Base-by-base conservation (phyloP, 2,113 vertebrate species). In the Ceratotherium simum region DNA sequence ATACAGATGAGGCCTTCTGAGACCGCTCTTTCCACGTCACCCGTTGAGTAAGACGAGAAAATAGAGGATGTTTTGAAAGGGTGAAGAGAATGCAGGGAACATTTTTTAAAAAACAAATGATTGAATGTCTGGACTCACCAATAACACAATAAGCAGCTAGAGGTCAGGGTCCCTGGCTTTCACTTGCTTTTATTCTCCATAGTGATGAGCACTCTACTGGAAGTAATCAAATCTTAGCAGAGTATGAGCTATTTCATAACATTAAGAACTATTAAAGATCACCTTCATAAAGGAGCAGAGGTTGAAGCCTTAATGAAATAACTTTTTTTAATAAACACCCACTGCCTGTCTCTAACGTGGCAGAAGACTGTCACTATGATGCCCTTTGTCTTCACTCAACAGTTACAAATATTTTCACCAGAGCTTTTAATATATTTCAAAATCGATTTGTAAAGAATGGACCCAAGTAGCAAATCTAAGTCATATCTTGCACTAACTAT, bases 131-230 rank as follows among this genome's bases (percentile, higher is more conserved):
- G 54, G 21, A 39, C 42, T 96, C 65, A 64, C 17, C 33, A 79
- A 23, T 75, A 96, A 84, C 80, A 90, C 0, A 82, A 67, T 89
- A 89, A 91, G 60, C 20, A n/a, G 25, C 25, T 62, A 21, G 29
- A 97, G 70, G 51, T 96, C 85, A 93, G 70, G 27, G 9, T 72
- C 70, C 29, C 8, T 67, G 46, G 46, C 17, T 91, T 65, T 84
- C 81, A 81, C 18, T 85, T 90, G 18, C 60, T 91, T 96, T 97
- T 79, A 73, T 90, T 91, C 48, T 86, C 48, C 13, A 64, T 36
- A 89, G 78, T 48, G 39, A 73, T 67, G 60, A 95, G 54, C 9
- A 54, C 33, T 86, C 8, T 95, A 91, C 96, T 70, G 78, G n/a
- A 93, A 83, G n/a, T 82, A 92, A 97, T 86, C 48, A 56, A 89